These are phyloP conservation scores for Phenganax stokvisi DNA, from an alignment of 92 coral and sea anemone genomes.

Conservation along the genomic window DNA sequence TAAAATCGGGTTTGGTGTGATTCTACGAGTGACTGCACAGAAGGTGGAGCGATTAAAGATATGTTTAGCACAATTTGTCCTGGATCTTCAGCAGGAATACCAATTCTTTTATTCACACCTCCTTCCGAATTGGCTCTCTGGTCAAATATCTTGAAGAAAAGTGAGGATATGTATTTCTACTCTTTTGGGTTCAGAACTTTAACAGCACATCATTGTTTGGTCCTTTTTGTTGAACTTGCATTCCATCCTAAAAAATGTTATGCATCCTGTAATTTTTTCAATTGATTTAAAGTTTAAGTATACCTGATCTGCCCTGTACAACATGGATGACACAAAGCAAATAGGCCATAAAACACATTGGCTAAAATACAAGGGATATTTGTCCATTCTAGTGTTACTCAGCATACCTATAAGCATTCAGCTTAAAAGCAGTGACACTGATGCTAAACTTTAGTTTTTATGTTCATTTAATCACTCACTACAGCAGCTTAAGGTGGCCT, in stretches of 20 bases:
- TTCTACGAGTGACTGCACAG: neutral
- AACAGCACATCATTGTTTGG: conserved; percentile 31
- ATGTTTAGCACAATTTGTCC: conserved; percentile 27
- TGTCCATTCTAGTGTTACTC: neutral
- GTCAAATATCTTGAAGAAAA: conserved; percentile 20
- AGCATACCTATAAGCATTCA: neutral
- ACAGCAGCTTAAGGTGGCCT: too few species aligned
- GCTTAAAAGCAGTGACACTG: neutral
- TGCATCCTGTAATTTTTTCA: too few species aligned
- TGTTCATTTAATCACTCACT: too few species aligned
- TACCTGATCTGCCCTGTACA: too few species aligned
- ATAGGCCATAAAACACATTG: too few species aligned
- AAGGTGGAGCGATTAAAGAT: conserved; percentile 13
- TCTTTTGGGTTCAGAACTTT: conserved; percentile 10
- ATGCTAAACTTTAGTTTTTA: neutral
- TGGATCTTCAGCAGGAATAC: conserved; percentile 15
- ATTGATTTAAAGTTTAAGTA: too few species aligned
- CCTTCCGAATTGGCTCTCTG: conserved; percentile 11
- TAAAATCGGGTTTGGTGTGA: conserved; percentile 25
- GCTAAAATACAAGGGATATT: neutral
- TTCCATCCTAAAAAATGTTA: too few species aligned
- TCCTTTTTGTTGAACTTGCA: too few species aligned
- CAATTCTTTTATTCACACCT: conserved; percentile 1
- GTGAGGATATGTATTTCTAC: conserved; percentile 24
- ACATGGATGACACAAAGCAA: too few species aligned